Percentiles rank a stretch among this genome's conserved stretches.
Conservation (phyloP, 2,888 invertebrate genomes). For the Podabrus alpinus region DNA sequence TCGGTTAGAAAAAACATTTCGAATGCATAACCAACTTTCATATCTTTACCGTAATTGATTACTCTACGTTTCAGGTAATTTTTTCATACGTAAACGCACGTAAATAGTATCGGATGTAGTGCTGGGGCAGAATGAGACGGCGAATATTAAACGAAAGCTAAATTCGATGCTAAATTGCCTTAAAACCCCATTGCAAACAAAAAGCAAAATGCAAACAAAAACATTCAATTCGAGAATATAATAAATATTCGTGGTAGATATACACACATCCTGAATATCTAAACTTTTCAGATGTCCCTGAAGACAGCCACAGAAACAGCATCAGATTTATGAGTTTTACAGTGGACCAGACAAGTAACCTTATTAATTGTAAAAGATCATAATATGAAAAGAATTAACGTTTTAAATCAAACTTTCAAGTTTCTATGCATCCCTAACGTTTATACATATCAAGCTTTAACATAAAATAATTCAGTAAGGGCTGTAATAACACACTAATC, state of each 20-base stretch:
- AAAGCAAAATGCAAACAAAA: conserved; percentile 25
- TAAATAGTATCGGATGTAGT: background rate
- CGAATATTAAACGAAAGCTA: conserved; percentile 6
- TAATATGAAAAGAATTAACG: too few species aligned
- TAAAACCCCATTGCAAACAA: conserved; percentile 18
- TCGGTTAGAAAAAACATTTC: conserved; percentile 24
- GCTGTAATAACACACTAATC: too few species aligned
- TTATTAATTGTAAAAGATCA: too few species aligned
- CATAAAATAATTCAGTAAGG: too few species aligned
- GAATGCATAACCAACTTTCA: conserved; percentile 23
- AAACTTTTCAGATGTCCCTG: too few species aligned
- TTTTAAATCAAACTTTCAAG: too few species aligned
- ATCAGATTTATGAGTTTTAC: too few species aligned
- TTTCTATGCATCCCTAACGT: too few species aligned
- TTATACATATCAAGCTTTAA: too few species aligned
- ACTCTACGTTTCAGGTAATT: conserved; percentile 7
- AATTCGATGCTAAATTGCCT: conserved; percentile 15
- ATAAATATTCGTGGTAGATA: conserved; percentile 8
- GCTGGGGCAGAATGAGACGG: background rate
- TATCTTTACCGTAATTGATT: conserved; percentile 30
- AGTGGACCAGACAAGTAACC: too few species aligned
- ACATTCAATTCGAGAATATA: conserved; percentile 15
- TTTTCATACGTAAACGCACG: background rate
- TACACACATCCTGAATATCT: background rate
- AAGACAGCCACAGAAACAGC: too few species aligned